Evolutionary conservation across 2,113 vertebrate genomes (phyloP).

Genomic region (Podocnemis expansa): DNA sequence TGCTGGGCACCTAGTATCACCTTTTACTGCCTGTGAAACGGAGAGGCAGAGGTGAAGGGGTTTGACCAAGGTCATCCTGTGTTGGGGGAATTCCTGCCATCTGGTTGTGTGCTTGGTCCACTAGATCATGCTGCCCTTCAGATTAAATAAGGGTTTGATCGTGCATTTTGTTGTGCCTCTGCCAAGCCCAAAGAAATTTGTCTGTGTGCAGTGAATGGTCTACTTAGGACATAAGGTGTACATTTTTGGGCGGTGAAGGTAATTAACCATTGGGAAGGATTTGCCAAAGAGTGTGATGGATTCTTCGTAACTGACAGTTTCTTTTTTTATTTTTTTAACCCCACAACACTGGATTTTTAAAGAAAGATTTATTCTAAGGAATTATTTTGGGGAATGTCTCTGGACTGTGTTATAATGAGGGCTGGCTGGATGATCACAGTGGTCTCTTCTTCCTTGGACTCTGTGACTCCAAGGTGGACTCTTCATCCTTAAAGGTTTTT

Average conservation of each 20-base stretch:
- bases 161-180: not conserved
- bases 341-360: not conserved
- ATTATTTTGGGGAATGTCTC: not conserved
- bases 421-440: not conserved
- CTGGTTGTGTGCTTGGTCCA: not conserved
- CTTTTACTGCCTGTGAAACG: not conserved
- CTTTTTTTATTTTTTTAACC: too few relatives aligned
- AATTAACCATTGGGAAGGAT: not conserved
- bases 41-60: not conserved
- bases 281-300: not conserved
- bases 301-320: not conserved
- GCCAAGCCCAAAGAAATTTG: not conserved
- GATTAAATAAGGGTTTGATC: not conserved
- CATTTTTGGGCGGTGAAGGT: not conserved
- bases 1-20: not conserved
- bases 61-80: not conserved
- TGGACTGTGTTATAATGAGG: not conserved
- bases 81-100: not conserved
- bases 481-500: too few relatives aligned
- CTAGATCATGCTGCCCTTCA: not conserved
- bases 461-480: not conserved
- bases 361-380: not conserved
- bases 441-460: not conserved
- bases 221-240: not conserved
- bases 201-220: not conserved